Conservation (phyloP, 2,888 invertebrate species). For the Mimumesa dahlbomi region DNA sequence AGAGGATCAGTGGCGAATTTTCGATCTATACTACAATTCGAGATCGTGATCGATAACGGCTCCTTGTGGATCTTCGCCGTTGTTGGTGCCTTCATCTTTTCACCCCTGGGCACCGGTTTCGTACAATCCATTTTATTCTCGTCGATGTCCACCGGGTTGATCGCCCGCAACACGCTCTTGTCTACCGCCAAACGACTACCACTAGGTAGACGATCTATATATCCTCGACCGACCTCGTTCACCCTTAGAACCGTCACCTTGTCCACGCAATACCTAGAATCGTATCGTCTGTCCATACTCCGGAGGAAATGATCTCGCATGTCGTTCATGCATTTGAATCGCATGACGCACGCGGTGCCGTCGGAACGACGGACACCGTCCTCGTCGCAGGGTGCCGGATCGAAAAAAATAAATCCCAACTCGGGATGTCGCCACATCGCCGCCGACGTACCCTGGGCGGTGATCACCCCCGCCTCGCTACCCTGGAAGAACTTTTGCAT, state of each 20-base stretch:
- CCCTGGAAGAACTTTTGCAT: slow-evolving; percentile 78
- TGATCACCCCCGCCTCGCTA: slow-evolving; percentile 81
- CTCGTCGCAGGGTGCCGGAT: slow-evolving; percentile 83
- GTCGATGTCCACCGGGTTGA: slow-evolving; percentile 63
- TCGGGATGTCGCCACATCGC: slow-evolving; percentile 82
- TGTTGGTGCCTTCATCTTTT: slow-evolving; percentile 8
- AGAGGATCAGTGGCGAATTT: slow-evolving; percentile 66
- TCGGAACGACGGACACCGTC: slow-evolving; percentile 77
- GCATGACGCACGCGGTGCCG: slow-evolving; percentile 69
- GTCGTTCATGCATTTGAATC: slow-evolving; percentile 64
- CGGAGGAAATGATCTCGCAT: slow-evolving; percentile 62
- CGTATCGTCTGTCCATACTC: slow-evolving; percentile 63
- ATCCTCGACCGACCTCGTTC: slow-evolving; percentile 59
- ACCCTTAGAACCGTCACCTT: slow-evolving; percentile 65
- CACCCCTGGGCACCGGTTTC: slow-evolving; percentile 51
- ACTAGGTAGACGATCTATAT: slow-evolving; percentile 31
- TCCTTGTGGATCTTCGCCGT: slow-evolving; percentile 54
- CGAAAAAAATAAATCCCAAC: slow-evolving; percentile 82
- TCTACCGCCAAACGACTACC: slow-evolving; percentile 39
- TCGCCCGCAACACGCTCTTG: slow-evolving; percentile 57
- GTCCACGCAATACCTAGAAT: slow-evolving; percentile 72
- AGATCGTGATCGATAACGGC: slow-evolving; percentile 69
- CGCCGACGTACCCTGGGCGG: slow-evolving; percentile 82
- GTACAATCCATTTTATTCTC: slow-evolving; percentile 65
- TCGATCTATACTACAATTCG: slow-evolving; percentile 70